Percentiles rank a stretch among this genome's conserved stretches.
Conservation (phyloP, 2,888 invertebrate genomes). For the Germaria angustata region DNA sequence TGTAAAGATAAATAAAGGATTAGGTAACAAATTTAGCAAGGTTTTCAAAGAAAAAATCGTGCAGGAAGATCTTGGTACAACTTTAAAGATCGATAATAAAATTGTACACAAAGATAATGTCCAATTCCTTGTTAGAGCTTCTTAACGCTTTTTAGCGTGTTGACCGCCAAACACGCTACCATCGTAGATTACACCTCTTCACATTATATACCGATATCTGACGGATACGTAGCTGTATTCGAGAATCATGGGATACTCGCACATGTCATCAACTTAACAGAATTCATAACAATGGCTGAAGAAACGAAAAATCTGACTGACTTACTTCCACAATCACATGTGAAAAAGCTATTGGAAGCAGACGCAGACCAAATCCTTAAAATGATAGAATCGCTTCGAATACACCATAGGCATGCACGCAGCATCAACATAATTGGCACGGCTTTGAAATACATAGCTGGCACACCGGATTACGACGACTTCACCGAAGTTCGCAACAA, state of each 20-base stretch:
- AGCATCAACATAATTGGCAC: slow-evolving; percentile 26
- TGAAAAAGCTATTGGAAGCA: slow-evolving; percentile 10
- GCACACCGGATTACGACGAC: no score
- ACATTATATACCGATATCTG: not conserved
- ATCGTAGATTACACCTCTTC: no score
- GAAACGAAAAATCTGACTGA: not conserved
- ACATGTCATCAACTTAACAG: not conserved
- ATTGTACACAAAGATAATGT: no score
- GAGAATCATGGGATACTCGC: not conserved
- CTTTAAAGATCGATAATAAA: no score
- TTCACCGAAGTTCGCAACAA: not conserved
- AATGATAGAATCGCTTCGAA: not conserved
- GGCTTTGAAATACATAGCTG: no score
- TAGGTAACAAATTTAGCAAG: slow-evolving; percentile 34
- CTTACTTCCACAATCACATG: slow-evolving; percentile 30
- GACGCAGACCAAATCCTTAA: slow-evolving; percentile 18
- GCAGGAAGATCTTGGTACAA: not conserved
- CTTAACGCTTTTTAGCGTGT: no score
- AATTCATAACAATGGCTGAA: not conserved
- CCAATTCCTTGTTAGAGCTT: no score
- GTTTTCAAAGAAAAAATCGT: not conserved
- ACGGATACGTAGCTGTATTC: not conserved
- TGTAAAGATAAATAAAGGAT: slow-evolving; percentile 23
- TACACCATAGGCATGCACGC: slow-evolving; percentile 30
- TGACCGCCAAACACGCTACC: no score